Base-by-base conservation (phyloP, 2,797 vertebrate genomes). In the Xiphorhynchus erythropygius region DNA sequence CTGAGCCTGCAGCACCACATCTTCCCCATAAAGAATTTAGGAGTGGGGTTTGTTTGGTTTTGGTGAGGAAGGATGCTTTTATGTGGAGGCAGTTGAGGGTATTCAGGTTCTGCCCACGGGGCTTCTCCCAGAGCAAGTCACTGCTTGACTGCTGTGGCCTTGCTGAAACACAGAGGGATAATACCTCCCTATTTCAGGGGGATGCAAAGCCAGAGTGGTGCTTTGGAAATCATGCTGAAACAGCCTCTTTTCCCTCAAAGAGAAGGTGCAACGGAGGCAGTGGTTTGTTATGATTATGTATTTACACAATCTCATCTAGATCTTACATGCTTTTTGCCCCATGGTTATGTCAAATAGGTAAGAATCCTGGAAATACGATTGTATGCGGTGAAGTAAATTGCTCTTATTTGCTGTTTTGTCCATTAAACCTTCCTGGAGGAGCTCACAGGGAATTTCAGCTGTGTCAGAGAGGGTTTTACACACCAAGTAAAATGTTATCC, bases 11-110 rank as follows among this genome's bases (percentile, higher is more conserved):
- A 81, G 46, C 59, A 65, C 60, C 37, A 60, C 79, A 71, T 79
- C 82, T 78, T 70, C 23, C 60, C 88, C 76, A 52, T 47, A 22
- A 89, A 75, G 87, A 96, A 93, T 91, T 94, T 50, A 84, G 73
- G 82, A 84, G 79, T 81, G 84, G 65, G 62, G 10, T 84, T 94
- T 84, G 74, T 81, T 94, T 85, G 41, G 89, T 84, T 90, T 74
- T 93, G 84, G 82, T 94, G 62, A 89, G 69, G 74, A 96, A 92
- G 93, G 93, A 96, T 92, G 65, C 87, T 87, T 94, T 90, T 91
- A 86, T 78, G 82, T 88, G 3, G 21, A 91, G 65, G 82, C 78
- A 65, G 91, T 71, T 93, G 57, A 74, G 87, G 81, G 75, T 87
- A 60, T 91, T 94, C 84, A 93, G 70, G 62, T 52, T 93, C 73